Conservation (phyloP, 1,140 invertebrate genomes). For the Drosophila bocki region DNA sequence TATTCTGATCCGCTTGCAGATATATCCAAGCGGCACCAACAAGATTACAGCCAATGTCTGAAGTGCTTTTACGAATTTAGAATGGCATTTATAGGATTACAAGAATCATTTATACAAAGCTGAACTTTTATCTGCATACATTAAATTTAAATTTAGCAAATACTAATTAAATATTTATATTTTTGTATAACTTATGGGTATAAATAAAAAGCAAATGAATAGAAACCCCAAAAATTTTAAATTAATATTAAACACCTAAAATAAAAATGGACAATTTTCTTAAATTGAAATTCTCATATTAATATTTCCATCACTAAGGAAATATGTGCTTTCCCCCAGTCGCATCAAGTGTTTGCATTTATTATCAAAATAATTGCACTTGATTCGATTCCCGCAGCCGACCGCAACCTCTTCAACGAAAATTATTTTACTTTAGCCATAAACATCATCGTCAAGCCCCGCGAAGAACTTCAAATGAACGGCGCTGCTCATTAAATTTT, state of each 20-base stretch:
- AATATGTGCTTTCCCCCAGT: background rate
- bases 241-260: background rate
- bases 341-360: slow-evolving; percentile 7
- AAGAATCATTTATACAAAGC: background rate
- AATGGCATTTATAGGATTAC: background rate
- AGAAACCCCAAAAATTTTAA: background rate
- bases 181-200: background rate
- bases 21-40: background rate
- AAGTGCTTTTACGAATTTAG: background rate
- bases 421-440: slow-evolving; percentile 18
- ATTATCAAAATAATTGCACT: slow-evolving; percentile 20
- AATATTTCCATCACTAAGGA: slow-evolving; percentile 1
- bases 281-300: background rate
- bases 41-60: background rate
- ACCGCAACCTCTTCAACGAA: slow-evolving; percentile 19
- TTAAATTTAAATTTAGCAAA: no score
- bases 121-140: no score
- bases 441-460: slow-evolving; percentile 35
- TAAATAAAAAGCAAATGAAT: background rate
- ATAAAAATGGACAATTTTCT: background rate
- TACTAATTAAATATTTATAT: background rate
- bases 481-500: slow-evolving; percentile 45
- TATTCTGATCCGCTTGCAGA: slow-evolving; percentile 2
- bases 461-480: slow-evolving; percentile 51
- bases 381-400: slow-evolving; percentile 7